Conservation (phyloP, 92 coral and sea anemone genomes). For the Blastomussa wellsi region DNA sequence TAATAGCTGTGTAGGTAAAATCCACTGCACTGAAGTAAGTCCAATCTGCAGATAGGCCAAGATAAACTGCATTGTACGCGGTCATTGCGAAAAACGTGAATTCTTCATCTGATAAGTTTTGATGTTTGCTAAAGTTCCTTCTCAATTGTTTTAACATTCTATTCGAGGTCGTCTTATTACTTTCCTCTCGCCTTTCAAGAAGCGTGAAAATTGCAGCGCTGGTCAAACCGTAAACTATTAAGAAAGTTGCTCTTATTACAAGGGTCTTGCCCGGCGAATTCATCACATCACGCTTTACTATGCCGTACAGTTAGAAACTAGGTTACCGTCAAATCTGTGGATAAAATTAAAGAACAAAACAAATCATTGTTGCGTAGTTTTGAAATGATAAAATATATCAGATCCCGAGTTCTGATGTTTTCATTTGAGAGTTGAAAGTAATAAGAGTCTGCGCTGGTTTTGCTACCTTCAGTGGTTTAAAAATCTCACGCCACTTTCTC, state of each 20-base stretch:
- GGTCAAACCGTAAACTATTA: slow-evolving; percentile 29
- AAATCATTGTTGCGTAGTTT: no score
- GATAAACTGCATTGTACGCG: slow-evolving; percentile 23
- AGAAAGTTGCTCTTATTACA: background rate
- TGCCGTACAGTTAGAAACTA: background rate
- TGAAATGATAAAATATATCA: no score
- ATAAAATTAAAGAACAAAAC: background rate
- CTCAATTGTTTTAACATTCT: slow-evolving; percentile 39
- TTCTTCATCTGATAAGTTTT: slow-evolving; percentile 38
- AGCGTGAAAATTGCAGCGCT: slow-evolving; percentile 42
- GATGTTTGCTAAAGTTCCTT: slow-evolving; percentile 20
- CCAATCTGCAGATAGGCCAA: slow-evolving; percentile 43
- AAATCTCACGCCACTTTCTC: no score
- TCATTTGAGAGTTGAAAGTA: no score
- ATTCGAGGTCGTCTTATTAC: slow-evolving; percentile 16
- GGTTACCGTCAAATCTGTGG: background rate
- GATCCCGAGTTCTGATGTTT: no score
- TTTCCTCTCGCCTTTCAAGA: slow-evolving; percentile 45
- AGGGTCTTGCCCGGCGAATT: slow-evolving; percentile 27
- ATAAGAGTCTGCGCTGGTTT: no score
- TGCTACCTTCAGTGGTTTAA: no score
- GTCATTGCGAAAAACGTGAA: slow-evolving; percentile 22
- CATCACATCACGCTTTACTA: background rate
- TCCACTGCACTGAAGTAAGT: slow-evolving; percentile 48
- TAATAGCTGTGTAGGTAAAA: slow-evolving; percentile 43